Base-by-base conservation (phyloP, 2,113 vertebrate species). In the Hemichromis elongatus region DNA sequence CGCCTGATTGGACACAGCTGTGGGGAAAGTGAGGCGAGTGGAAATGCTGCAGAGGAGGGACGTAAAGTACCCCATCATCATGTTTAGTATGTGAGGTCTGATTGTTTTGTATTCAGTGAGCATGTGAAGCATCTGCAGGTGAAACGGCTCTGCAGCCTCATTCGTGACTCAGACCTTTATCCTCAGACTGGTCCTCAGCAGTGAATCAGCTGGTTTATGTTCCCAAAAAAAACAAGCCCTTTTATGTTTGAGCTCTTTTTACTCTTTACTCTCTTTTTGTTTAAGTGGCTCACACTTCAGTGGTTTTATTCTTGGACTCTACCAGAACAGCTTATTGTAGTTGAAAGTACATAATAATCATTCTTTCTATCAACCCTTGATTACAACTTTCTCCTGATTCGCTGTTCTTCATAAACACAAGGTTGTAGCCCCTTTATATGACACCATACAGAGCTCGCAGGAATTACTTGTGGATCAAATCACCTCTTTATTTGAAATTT, bases 381-480 rank as follows among this genome's bases (percentile, higher is more conserved):
- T 40, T 40, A 42, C 63, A 10, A 70, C 21, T 4, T 70, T 16
- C 35, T 26, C 3, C 5, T 70, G 9, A 70, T 45, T 70, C 1
- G 37, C 37, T 70, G 8, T 14, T 2, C 35, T 70, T 70, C 11
- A 24, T 26, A 26, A 70, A 42, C 7, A 10, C 21, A 45, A 26
- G 5, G n/a, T 42, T 42, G 26, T 42, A 66, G 19, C 33, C 61
- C 35, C n/a, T 8, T 13, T 45, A 4, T 26, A 45, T 26, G 37
- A 16, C 63, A 10, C 24, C 1, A 70, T 70, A 40, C 37, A 70
- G 21, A 70, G 21, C 37, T 45, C 8, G 1, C 40, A 10, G 21
- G 37, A 21, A 26, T 70, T 18, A 45, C 40, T 70, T 21, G 0
- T 35, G 18, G 28, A 61, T 35, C 0, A 0, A 30, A 26, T 59